Percentiles rank a stretch among this genome's conserved stretches.
Evolutionary conservation across 2,888 invertebrate species (phyloP).

Genomic region (Chrysolina haemoptera): DNA sequence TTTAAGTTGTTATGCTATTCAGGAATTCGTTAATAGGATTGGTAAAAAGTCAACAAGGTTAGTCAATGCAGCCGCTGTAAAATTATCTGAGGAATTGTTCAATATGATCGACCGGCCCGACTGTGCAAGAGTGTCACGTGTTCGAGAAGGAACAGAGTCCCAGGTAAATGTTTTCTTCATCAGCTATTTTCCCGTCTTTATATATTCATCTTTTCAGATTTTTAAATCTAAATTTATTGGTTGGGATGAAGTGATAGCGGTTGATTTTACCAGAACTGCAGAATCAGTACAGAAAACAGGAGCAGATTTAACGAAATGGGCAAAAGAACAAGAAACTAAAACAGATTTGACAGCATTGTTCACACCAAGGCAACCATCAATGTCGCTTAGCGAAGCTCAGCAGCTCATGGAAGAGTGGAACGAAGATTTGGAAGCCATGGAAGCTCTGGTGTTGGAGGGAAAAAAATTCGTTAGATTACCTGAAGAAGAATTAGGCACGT

Average conservation of each 20-base stretch:
- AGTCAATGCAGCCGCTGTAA: constrained; percentile 95
- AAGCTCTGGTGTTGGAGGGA: constrained; percentile 96
- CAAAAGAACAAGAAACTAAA: constrained; percentile 89
- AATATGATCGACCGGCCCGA: constrained; percentile 93
- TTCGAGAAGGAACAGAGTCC: constrained; percentile 93
- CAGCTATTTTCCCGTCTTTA: background rate
- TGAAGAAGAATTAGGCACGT: constrained; percentile 88
- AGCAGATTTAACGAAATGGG: constrained; percentile 95
- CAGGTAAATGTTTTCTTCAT: constrained; percentile 72
- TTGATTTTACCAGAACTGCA: constrained; percentile 98
- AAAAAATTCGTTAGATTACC: constrained; percentile 97
- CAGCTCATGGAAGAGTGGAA: constrained; percentile 97
- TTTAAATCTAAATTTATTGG: constrained; percentile 97
- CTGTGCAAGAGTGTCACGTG: constrained; percentile 89
- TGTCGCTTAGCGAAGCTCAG: constrained; percentile 87
- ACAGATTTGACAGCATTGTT: constrained; percentile 96
- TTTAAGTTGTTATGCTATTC: background rate
- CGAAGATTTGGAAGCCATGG: constrained; percentile 98
- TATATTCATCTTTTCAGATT: constrained; percentile 71
- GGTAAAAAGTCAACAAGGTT: constrained; percentile 97
- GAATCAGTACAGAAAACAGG: constrained; percentile 97
- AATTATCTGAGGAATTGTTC: constrained; percentile 96
- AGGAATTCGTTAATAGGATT: constrained; percentile 76
- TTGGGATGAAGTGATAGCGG: constrained; percentile 99
- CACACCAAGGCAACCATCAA: constrained; percentile 91